A percentile compares a stretch with the other conserved stretches of the same genome.
Conservation (phyloP, 2,113 vertebrate species). For the Protobothrops mucrosquamatus region DNA sequence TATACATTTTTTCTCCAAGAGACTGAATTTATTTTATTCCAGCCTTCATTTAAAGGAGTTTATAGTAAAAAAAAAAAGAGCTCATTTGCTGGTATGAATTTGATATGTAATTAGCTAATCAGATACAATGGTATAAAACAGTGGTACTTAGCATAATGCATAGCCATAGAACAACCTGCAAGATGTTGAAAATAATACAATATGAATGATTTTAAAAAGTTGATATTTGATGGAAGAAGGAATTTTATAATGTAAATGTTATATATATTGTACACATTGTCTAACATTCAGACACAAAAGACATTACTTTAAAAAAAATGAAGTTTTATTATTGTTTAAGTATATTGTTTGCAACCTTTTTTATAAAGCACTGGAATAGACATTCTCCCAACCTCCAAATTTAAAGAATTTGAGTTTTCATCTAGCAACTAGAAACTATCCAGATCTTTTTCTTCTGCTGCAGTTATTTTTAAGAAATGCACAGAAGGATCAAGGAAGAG, state of each 20-base stretch:
- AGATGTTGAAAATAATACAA: background rate
- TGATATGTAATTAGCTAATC: background rate
- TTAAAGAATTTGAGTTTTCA: background rate
- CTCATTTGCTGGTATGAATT: background rate
- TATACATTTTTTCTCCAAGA: background rate
- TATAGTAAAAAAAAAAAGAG: background rate
- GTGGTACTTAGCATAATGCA: background rate
- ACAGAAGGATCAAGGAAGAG: constrained; percentile 10
- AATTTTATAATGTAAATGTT: background rate
- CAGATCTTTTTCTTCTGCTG: constrained; percentile 36
- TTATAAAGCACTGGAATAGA: constrained; percentile 48
- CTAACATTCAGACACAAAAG: constrained; percentile 12
- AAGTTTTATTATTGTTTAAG: constrained; percentile 68
- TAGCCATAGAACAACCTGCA: background rate
- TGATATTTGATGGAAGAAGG: background rate
- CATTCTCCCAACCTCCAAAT: constrained; percentile 18
- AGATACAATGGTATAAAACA: background rate
- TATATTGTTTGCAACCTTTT: constrained; percentile 57
- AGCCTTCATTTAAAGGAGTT: background rate
- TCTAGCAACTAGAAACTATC: constrained; percentile 1
- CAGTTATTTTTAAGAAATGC: constrained; percentile 25
- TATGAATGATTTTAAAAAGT: background rate
- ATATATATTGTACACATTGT: background rate
- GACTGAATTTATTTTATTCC: background rate
- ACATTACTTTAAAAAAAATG: constrained; percentile 62